A percentile compares a stretch with the other conserved stretches of the same genome.
Evolutionary conservation across 2,113 vertebrate species (phyloP).

Genomic region (Dasyurus viverrinus): DNA sequence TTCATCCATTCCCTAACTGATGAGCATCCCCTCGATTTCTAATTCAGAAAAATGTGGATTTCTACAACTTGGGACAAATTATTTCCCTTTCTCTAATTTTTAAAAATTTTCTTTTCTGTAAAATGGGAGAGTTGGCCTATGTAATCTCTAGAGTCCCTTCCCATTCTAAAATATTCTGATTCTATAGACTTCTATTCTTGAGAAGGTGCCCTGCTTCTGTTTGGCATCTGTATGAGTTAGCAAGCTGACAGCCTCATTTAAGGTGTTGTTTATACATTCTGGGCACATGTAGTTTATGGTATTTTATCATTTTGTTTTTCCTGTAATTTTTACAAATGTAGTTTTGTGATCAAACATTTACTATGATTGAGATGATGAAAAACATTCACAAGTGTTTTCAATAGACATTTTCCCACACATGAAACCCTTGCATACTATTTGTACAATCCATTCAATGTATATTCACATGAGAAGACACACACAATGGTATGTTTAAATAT

Average conservation of each 20-base stretch:
- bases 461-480: not conserved
- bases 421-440: not conserved
- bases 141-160: not conserved
- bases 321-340: conserved; percentile 43
- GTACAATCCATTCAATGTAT: not conserved
- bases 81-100: not conserved
- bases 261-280: conserved; percentile 35
- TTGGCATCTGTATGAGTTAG: not conserved
- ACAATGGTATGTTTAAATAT: not conserved
- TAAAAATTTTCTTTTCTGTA: not conserved
- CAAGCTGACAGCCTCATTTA: not conserved
- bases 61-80: not conserved
- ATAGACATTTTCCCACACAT: not conserved
- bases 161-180: not conserved
- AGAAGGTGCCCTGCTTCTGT: not conserved
- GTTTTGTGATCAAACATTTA: conserved; percentile 68
- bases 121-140: not conserved
- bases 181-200: not conserved
- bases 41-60: not conserved
- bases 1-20: too few species aligned
- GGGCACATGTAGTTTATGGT: conserved; percentile 47
- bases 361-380: conserved; percentile 50
- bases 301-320: conserved; percentile 66
- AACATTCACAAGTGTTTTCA: not conserved
- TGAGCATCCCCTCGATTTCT: too few species aligned